A percentile compares a stretch with the other conserved stretches of the same genome.
These are phyloP conservation scores for Sebastiscus tertius DNA, from an alignment of 2,797 vertebrate species.

Conservation along the genomic window DNA sequence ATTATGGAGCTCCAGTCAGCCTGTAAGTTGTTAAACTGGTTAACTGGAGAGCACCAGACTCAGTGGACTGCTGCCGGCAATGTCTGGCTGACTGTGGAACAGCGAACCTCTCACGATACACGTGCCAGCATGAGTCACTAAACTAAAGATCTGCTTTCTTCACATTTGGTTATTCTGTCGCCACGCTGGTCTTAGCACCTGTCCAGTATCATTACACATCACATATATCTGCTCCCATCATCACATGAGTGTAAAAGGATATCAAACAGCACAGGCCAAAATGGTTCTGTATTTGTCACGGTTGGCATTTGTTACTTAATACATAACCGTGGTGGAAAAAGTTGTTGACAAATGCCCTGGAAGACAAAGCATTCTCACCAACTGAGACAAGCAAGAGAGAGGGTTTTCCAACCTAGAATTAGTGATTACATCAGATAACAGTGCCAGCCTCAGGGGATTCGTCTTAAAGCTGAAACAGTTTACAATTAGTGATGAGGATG, in stretches of 20 bases:
- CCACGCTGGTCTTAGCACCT: not conserved
- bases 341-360: not conserved
- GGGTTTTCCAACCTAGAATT: slow-evolving; percentile 5
- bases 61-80: not conserved
- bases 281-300: slow-evolving; percentile 9
- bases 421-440: slow-evolving; percentile 23
- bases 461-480: not conserved
- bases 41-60: slow-evolving; percentile 33
- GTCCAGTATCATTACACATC: not conserved
- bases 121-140: not conserved
- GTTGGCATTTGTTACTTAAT: not conserved
- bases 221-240: not conserved
- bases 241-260: not conserved
- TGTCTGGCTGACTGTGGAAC: not conserved
- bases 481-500: not conserved
- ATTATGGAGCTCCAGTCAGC: slow-evolving; percentile 23
- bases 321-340: not conserved
- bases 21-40: slow-evolving; percentile 30
- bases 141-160: slow-evolving; percentile 4
- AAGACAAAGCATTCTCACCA: not conserved
- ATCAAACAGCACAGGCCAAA: not conserved
- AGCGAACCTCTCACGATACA: slow-evolving; percentile 1
- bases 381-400: not conserved
- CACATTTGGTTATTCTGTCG: not conserved
- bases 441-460: not conserved